Percentiles rank a stretch among this genome's conserved stretches.
Conservation (phyloP, 2,113 vertebrate species). For the Corvus moneduloides region DNA sequence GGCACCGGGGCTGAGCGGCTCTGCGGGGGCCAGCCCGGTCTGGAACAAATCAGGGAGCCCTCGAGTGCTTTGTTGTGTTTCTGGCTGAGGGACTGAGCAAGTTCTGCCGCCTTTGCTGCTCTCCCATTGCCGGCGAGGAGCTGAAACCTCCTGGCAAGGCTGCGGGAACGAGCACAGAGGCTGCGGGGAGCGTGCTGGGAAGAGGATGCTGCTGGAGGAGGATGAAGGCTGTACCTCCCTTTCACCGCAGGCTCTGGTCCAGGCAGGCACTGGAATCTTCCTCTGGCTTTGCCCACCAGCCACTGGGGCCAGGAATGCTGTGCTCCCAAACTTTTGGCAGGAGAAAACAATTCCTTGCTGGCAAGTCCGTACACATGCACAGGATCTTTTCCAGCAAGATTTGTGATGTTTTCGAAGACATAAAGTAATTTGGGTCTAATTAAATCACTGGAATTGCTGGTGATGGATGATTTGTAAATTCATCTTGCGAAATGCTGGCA, state of each 20-base stretch:
- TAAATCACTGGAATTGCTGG: background rate
- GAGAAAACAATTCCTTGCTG: background rate
- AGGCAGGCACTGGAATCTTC: background rate
- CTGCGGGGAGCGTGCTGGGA: background rate
- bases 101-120: background rate
- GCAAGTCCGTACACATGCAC: background rate
- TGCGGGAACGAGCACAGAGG: background rate
- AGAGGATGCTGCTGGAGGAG: background rate
- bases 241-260: rapidly evolving
- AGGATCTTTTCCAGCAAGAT: background rate
- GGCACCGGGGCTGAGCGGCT: background rate
- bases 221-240: background rate
- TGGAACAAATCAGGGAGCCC: background rate
- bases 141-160: rapidly evolving
- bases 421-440: background rate
- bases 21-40: background rate
- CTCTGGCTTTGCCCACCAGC: background rate
- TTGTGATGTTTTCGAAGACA: background rate
- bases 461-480: background rate
- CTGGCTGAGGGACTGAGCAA: background rate
- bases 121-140: rapidly evolving
- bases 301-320: background rate
- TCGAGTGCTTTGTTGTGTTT: background rate
- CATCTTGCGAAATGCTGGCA: background rate
- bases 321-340: background rate